Percentiles rank a stretch among this genome's conserved stretches.
These are phyloP conservation scores for Drosophila flavopinicola DNA, from an alignment of 2,888 invertebrate species.

Conservation along the genomic window DNA sequence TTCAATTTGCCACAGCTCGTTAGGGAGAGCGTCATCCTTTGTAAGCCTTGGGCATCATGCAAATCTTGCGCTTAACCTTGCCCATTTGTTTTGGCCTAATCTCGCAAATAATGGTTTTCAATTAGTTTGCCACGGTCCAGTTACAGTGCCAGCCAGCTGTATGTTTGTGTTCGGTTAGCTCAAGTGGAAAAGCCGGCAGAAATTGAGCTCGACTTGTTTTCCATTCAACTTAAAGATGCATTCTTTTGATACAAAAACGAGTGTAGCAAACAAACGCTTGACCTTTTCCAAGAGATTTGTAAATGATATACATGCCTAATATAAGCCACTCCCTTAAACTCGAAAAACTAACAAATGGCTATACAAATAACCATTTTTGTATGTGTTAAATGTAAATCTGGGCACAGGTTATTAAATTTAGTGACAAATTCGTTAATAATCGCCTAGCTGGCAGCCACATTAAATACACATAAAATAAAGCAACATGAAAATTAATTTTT, in stretches of 20 bases:
- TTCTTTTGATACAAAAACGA: background rate
- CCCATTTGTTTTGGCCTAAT: conserved; percentile 76
- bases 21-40: conserved; percentile 36
- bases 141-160: conserved; percentile 50
- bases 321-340: conserved; percentile 3
- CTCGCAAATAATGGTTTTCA: conserved; percentile 77
- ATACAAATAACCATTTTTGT: conserved; percentile 17
- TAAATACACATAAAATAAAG: conserved; percentile 64
- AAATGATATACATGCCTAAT: background rate
- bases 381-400: conserved; percentile 27
- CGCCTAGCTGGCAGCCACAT: conserved; percentile 45
- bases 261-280: conserved; percentile 1
- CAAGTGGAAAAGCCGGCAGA: conserved; percentile 38
- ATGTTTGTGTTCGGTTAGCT: conserved; percentile 13
- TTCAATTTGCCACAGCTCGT: conserved; percentile 66
- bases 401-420: conserved; percentile 45
- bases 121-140: conserved; percentile 74
- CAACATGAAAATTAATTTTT: conserved; percentile 68
- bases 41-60: conserved; percentile 54
- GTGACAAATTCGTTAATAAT: conserved; percentile 62
- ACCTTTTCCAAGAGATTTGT: background rate
- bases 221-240: conserved; percentile 1
- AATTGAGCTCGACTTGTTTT: conserved; percentile 23
- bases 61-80: conserved; percentile 74
- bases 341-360: conserved; percentile 1